These are phyloP conservation scores for Chelidonichthys spinosus DNA, from an alignment of 2,797 vertebrate species.

Conservation along the genomic window DNA sequence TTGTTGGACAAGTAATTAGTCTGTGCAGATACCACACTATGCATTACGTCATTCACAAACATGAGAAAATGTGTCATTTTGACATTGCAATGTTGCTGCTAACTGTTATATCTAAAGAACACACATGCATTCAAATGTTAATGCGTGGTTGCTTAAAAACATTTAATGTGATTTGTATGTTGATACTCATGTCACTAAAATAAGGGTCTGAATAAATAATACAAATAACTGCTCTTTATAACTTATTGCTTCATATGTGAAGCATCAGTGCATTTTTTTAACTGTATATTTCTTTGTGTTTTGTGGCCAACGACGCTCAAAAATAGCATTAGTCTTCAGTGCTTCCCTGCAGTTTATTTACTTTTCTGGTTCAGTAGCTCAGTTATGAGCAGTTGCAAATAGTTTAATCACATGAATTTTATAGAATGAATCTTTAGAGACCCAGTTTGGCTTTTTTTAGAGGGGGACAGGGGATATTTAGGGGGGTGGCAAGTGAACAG, in stretches of 20 bases:
- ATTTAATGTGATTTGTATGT: background rate
- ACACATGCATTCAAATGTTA: background rate
- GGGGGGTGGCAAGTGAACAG: too few relatives aligned
- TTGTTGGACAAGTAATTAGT: conserved; percentile 73
- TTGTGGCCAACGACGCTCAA: background rate
- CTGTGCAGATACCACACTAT: conserved; percentile 21
- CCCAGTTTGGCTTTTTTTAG: too few relatives aligned
- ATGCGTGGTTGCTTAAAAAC: background rate
- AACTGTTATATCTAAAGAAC: background rate
- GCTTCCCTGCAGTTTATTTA: background rate
- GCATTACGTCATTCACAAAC: conserved; percentile 29
- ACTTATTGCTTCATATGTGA: background rate
- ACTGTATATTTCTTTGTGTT: background rate
- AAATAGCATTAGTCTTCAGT: background rate
- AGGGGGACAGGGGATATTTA: too few relatives aligned
- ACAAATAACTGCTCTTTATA: background rate
- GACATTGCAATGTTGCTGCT: conserved; percentile 1
- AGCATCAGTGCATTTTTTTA: background rate
- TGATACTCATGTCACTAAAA: background rate
- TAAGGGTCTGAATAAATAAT: background rate
- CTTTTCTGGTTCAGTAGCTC: background rate
- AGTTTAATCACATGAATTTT: background rate
- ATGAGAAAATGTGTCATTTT: conserved; percentile 28
- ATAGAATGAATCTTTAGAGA: too few relatives aligned
- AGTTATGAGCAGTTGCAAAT: background rate